Base-by-base conservation (phyloP, 2,797 vertebrate species). In the Hemibagrus guttatus region DNA sequence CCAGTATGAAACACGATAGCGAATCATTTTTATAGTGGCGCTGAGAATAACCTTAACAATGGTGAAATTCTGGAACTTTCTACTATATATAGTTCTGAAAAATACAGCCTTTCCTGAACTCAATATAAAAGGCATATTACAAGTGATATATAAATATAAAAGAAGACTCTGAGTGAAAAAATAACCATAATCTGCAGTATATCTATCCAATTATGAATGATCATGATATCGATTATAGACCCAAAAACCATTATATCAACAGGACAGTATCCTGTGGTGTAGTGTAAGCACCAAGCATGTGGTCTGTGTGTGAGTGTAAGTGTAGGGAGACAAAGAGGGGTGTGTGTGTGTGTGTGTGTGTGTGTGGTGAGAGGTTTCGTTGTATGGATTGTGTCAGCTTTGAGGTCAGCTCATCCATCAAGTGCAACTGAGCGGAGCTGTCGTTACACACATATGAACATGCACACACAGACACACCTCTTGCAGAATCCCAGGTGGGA, bases 311-410 rank as follows among this genome's bases (percentile, higher is more conserved):
- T 52, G 71, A 72, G 66, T 74, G 56, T 52, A 63, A 17, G 35
- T 46, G 52, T 64, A 56, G 11, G 39, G 49, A 61, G 58, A 76
- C 78, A 69, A 35, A 63, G 63, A 52, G 42, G 54, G 19, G 49
- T 61, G 26, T 71, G 28, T 11, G 31, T 84, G 59, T 31, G 68
- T 75, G 64, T 54, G 84, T 76, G 61, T 81, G 61, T 88, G 66
- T 56, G 81, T 39, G 42, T 31, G 42, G 42, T 85, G 89, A 64
- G 80, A 83, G 85, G 85, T 88, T 89, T 85, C 58, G 26, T 88
- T 87, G 86, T 88, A 90, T 92, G 90, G 84, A 35, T 80, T 17
- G 26, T 78, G 84, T 85, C 74, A 85, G 61, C 74, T 28, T 66
- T 85, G 74, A 78, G 74, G 84, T 85, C 72, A 58, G 59, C 84